Percentiles rank a stretch among this genome's conserved stretches.
Evolutionary conservation across 2,797 vertebrate genomes (phyloP).

Genomic region (Liasis olivaceus): DNA sequence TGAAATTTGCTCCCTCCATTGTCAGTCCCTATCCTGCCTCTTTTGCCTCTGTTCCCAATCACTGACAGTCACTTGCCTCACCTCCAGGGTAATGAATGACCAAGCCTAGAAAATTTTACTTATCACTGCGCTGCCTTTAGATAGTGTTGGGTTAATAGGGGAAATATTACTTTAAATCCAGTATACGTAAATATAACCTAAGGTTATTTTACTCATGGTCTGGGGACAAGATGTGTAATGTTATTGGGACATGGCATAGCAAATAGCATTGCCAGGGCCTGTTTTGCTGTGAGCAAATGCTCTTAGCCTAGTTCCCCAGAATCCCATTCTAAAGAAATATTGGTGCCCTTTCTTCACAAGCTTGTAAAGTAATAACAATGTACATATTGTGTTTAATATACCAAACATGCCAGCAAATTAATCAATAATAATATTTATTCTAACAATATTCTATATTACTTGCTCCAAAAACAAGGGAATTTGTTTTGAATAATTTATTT

Average conservation of each 20-base stretch:
- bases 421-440: constrained; percentile 2
- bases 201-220: neutral
- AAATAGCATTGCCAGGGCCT: neutral
- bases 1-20: neutral
- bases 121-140: neutral
- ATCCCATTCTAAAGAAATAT: neutral
- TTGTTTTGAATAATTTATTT: constrained; percentile 25
- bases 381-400: neutral
- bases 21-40: neutral
- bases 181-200: neutral
- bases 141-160: neutral
- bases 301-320: neutral
- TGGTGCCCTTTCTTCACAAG: neutral
- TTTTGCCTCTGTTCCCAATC: neutral
- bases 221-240: neutral
- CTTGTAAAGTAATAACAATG: neutral
- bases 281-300: neutral
- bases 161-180: neutral
- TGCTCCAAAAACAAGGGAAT: neutral
- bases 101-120: neutral
- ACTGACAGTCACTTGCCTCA: neutral
- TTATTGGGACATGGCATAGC: neutral
- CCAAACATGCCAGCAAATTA: neutral
- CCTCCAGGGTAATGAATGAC: neutral
- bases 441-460: neutral